phyloP scores from a whole-genome alignment of 2,888 invertebrate species.

The Opisthograptis luteolata region DNA sequence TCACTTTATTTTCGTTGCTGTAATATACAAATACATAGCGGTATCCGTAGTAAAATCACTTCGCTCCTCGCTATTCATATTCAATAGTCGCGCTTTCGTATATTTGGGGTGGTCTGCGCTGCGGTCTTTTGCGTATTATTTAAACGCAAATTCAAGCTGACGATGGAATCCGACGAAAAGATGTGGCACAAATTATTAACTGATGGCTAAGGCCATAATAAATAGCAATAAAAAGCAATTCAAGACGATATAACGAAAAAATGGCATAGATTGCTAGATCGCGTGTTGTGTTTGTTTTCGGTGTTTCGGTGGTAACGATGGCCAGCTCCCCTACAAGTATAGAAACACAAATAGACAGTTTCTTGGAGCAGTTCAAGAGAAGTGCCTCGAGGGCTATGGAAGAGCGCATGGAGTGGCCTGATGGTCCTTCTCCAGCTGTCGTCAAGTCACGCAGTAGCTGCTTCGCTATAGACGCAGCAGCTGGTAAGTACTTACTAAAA shows the following conservation, averaged over 20 bases:
- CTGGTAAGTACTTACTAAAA: conserved; percentile 58
- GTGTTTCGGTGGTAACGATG: conserved; percentile 83
- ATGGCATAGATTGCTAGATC: conserved; percentile 60
- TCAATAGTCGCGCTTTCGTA: conserved; percentile 66
- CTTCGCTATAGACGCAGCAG: conserved; percentile 72
- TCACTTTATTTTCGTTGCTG: conserved; percentile 80
- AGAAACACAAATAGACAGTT: conserved; percentile 93
- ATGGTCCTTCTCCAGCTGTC: conserved; percentile 72
- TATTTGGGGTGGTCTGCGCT: conserved; percentile 63
- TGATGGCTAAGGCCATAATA: conserved; percentile 35
- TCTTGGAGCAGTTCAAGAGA: conserved; percentile 91
- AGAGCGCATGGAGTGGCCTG: conserved; percentile 82
- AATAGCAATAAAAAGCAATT: conserved; percentile 35
- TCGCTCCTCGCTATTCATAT: conserved; percentile 43
- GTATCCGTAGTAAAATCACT: conserved; percentile 79
- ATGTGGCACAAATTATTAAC: conserved; percentile 52
- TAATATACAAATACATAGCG: conserved; percentile 59
- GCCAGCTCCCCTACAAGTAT: conserved; percentile 88
- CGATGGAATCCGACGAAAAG: conserved; percentile 59
- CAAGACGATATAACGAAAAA: conserved; percentile 49
- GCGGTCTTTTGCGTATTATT: conserved; percentile 67
- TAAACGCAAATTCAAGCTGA: conserved; percentile 59
- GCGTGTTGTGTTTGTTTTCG: conserved; percentile 78
- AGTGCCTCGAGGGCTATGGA: conserved; percentile 92
- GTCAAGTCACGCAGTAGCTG: conserved; percentile 81